A percentile compares a stretch with the other conserved stretches of the same genome.
Conservation (phyloP, 2,797 vertebrate genomes). For the Danio jaintianensis region DNA sequence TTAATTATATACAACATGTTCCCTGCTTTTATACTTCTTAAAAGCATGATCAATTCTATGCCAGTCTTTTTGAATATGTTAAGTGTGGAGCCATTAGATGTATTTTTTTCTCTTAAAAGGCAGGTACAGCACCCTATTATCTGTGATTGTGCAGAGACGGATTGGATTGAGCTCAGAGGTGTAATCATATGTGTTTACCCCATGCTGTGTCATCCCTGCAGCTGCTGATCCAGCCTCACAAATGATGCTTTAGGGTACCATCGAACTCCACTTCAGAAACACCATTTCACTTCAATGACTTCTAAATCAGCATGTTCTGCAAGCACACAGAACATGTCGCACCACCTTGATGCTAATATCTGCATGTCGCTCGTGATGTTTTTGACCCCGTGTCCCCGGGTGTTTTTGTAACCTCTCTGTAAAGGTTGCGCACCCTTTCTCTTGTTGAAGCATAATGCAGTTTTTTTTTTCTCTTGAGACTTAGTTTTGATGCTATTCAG, state of each 20-base stretch:
- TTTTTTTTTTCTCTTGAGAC: neutral
- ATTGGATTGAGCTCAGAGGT: constrained; percentile 25
- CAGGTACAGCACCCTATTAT: constrained; percentile 12
- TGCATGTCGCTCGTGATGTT: constrained; percentile 3
- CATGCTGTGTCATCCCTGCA: constrained; percentile 33
- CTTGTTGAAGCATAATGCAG: constrained; percentile 2
- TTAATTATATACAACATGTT: neutral
- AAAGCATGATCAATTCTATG: neutral
- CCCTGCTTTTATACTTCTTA: neutral
- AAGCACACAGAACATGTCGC: neutral
- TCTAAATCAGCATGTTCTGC: constrained; percentile 19
- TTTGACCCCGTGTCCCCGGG: neutral
- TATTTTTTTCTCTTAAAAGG: neutral
- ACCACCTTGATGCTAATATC: constrained; percentile 26
- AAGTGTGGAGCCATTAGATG: constrained; percentile 1
- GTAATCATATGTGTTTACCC: constrained; percentile 35
- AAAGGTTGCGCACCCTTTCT: constrained; percentile 3
- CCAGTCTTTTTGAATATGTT: constrained; percentile 2
- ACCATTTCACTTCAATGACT: constrained; percentile 35
- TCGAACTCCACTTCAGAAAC: constrained; percentile 33
- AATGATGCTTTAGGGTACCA: constrained; percentile 23
- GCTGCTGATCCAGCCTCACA: constrained; percentile 33
- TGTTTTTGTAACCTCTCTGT: constrained; percentile 43
- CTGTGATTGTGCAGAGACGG: constrained; percentile 26
- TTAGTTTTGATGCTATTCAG: constrained; percentile 26